Conservation (phyloP, 2,797 vertebrate species). For the Cossypha dichroa region DNA sequence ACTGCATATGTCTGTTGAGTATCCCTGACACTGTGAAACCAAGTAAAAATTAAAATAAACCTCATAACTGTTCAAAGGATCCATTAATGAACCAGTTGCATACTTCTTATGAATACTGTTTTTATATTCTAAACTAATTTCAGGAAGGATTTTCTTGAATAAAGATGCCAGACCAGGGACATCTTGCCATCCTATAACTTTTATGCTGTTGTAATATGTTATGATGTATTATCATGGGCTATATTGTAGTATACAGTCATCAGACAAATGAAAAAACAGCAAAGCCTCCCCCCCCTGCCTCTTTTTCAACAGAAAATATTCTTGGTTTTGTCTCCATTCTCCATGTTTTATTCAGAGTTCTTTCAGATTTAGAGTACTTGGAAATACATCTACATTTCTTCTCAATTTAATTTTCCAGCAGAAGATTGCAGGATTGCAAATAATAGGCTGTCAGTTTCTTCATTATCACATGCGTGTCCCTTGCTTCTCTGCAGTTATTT, state of each 20-base stretch:
- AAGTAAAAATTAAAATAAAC: neutral
- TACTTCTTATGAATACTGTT: neutral
- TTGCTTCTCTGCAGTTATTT: slow-evolving; percentile 28
- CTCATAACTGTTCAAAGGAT: neutral
- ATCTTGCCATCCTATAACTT: neutral
- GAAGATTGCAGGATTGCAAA: neutral
- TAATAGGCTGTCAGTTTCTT: neutral
- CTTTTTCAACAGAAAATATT: neutral
- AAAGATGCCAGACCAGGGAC: neutral
- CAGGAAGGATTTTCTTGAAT: neutral
- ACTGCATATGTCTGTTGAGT: neutral
- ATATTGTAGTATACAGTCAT: neutral
- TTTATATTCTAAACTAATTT: neutral
- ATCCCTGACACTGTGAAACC: neutral
- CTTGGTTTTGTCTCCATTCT: neutral
- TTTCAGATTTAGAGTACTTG: neutral
- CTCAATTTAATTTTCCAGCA: neutral
- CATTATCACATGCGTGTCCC: neutral
- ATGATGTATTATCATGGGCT: neutral
- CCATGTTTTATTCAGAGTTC: neutral
- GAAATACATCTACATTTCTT: neutral
- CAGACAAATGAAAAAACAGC: neutral
- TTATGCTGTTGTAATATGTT: neutral
- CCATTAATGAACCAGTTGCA: neutral
- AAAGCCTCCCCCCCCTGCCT: fast-evolving